These are phyloP conservation scores for Noctuana brunneofusca DNA, from an alignment of 2,888 invertebrate species.

Conservation along the genomic window DNA sequence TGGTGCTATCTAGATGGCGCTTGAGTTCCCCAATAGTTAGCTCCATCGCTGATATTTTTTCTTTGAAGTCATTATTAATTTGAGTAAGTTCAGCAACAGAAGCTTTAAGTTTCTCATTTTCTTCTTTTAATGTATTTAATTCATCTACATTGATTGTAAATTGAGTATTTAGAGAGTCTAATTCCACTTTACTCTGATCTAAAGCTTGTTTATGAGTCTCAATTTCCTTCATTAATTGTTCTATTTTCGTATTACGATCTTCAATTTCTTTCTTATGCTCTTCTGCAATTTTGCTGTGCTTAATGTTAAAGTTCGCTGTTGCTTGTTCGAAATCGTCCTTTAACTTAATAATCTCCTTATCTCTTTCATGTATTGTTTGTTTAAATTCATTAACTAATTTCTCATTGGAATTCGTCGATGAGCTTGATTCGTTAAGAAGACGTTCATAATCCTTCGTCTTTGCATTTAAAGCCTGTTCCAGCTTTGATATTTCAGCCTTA, in stretches of 20 bases:
- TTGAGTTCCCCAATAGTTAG: conserved; percentile 82
- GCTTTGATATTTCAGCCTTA: conserved; percentile 67
- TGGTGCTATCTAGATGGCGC: conserved; percentile 79
- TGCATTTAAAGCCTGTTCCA: conserved; percentile 64
- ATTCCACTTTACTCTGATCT: conserved; percentile 74
- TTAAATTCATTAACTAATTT: conserved; percentile 74
- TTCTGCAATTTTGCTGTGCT: conserved; percentile 76
- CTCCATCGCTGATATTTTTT: conserved; percentile 74
- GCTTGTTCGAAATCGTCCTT: conserved; percentile 75
- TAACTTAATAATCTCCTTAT: conserved; percentile 79
- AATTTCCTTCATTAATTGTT: conserved; percentile 75
- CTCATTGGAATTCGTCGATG: conserved; percentile 64
- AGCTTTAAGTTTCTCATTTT: conserved; percentile 69
- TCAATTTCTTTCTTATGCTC: conserved; percentile 79
- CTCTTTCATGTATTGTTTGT: conserved; percentile 78
- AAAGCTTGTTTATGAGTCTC: conserved; percentile 71
- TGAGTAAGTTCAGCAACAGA: conserved; percentile 70
- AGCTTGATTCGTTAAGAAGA: conserved; percentile 65
- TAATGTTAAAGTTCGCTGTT: conserved; percentile 76
- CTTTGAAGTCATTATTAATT: conserved; percentile 62
- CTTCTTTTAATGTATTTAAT: conserved; percentile 68
- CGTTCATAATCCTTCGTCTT: conserved; percentile 71
- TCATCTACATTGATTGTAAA: conserved; percentile 71
- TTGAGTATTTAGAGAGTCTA: conserved; percentile 73
- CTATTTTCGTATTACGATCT: conserved; percentile 76